Percentiles rank a stretch among this genome's conserved stretches.
These are phyloP conservation scores for Garrulus glandarius DNA, from an alignment of 2,797 vertebrate genomes.

Conservation along the genomic window DNA sequence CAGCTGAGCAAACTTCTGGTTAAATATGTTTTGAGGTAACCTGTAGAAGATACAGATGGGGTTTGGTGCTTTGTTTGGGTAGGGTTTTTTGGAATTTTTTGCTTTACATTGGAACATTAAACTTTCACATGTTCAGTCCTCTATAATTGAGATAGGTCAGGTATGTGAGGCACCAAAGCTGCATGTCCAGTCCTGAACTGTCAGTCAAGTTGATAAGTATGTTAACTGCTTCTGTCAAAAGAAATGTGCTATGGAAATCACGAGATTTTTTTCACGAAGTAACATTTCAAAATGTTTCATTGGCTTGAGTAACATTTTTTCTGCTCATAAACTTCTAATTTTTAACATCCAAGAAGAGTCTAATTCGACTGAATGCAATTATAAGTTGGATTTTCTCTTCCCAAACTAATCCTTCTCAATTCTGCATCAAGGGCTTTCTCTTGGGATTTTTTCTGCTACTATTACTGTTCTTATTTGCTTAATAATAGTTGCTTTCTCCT, in stretches of 20 bases:
- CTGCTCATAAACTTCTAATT: background rate
- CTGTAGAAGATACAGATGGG: background rate
- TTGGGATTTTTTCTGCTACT: background rate
- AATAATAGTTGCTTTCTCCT: background rate
- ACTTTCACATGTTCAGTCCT: background rate
- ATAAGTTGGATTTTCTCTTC: background rate
- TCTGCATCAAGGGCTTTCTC: background rate
- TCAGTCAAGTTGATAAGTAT: background rate
- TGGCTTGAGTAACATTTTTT: background rate
- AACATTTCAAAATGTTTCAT: background rate
- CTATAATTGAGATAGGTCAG: background rate
- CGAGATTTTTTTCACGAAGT: background rate
- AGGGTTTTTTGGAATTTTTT: fast-evolving
- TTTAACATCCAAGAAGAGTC: background rate
- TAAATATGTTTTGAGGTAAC: background rate
- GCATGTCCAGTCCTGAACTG: background rate
- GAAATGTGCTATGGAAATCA: background rate
- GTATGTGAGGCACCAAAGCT: background rate
- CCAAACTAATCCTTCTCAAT: background rate
- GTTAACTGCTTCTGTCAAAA: background rate
- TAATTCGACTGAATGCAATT: background rate
- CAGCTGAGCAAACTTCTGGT: background rate
- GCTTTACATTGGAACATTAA: background rate
- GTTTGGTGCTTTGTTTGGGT: background rate
- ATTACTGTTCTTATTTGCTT: background rate